Base-by-base conservation (phyloP, 2,113 vertebrate genomes). In the Cariama cristata region DNA sequence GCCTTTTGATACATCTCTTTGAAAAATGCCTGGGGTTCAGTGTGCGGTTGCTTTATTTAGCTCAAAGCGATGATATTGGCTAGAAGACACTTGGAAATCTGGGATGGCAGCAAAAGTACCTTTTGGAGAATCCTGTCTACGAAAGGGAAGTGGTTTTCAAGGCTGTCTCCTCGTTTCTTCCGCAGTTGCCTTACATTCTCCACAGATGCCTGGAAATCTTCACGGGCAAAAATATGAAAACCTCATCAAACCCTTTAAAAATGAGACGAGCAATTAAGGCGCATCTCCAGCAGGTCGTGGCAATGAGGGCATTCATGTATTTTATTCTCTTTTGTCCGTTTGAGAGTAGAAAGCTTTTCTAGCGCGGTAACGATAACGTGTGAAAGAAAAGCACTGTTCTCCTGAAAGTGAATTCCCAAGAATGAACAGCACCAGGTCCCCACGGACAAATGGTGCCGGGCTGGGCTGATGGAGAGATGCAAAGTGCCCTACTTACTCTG, bases 301-400 rank as follows among this genome's bases (percentile, higher is more conserved):
- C 56, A 52, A 3, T 32, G 2, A 73, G 9, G 18, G 27, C 50
- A 7, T 72, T 83, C 17, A 14, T 0, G 0, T 53, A 9, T 62
- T 74, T 45, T 72, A 27, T 75, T 79, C 6, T 84, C 74, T 82
- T 38, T 15, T 1, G 2, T 72, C 87, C 1, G 0, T 71, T 88
- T 21, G 81, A 21, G 75, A 77, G 62, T 6, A 58, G 62, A 79
- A 62, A 80, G 68, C 63, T 72, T 92, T 88, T 32, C 16, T 45
- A 16, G 71, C 0, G 0, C 1, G 24, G 21, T 80, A 83, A 66
- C 1, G 24, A 24, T 80, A 83, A 66, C 0, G 0, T 14, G 28
- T 86, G 88, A 93, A 90, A 86, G 79, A 42, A 63, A 58, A 33
- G 40, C 55, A 7, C 32, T 64, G 62, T 92, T 88, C 49, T 83